Evolutionary conservation across 2,113 vertebrate species (phyloP).

Genomic region (Brachirus orientalis): DNA sequence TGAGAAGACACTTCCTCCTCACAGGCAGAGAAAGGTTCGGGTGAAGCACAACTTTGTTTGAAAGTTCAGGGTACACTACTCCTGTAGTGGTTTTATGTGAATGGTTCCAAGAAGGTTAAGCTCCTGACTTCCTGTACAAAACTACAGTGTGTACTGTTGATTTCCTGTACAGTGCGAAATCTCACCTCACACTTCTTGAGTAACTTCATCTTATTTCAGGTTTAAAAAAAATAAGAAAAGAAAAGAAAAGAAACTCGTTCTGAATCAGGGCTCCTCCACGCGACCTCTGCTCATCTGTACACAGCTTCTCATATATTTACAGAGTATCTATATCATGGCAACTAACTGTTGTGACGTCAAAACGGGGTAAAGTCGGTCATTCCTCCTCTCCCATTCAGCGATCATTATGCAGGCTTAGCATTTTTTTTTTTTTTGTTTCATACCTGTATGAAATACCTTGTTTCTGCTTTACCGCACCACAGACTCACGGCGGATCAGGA

Average conservation of each 20-base stretch:
- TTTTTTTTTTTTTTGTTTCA: constrained; percentile 63
- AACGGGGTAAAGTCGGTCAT: constrained; percentile 73
- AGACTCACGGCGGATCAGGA: constrained; percentile 53
- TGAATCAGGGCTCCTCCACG: constrained; percentile 75
- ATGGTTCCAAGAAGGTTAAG: constrained; percentile 49
- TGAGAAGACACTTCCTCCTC: constrained; percentile 45
- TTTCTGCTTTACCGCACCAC: constrained; percentile 39
- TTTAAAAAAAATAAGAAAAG: constrained; percentile 50
- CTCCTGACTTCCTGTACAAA: constrained; percentile 70
- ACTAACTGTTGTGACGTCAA: constrained; percentile 76
- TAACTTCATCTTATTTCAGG: constrained; percentile 75
- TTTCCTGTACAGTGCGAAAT: constrained; percentile 71
- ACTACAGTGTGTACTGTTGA: constrained; percentile 68
- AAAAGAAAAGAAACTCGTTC: constrained; percentile 52
- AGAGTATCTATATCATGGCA: constrained; percentile 75
- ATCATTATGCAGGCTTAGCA: constrained; percentile 63
- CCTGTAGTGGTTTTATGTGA: constrained; percentile 49
- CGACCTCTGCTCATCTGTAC: constrained; percentile 70
- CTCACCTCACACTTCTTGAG: constrained; percentile 66
- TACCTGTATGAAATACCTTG: no score
- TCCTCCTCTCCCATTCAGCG: constrained; percentile 64
- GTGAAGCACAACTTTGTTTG: constrained; percentile 77
- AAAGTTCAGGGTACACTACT: constrained; percentile 73
- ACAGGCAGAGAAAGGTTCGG: constrained; percentile 54
- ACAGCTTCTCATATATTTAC: constrained; percentile 70